Base-by-base conservation (phyloP, 2,797 vertebrate species). In the Ctenopoma kingsleyae region DNA sequence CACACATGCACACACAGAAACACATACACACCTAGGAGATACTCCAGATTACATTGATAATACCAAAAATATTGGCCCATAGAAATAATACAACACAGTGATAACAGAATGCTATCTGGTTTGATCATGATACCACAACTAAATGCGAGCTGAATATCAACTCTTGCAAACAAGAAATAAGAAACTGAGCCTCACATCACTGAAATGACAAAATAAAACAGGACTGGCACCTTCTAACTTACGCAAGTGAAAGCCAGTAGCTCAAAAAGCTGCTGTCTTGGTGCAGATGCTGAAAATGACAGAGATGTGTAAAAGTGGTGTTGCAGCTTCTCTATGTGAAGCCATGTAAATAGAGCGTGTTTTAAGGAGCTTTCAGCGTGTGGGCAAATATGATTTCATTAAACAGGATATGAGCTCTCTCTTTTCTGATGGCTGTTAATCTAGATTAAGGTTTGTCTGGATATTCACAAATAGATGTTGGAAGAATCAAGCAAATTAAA, bases 41-140 rank as follows among this genome's bases (percentile, higher is more conserved):
- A 91, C 91, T 89, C 83, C 81, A 93, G 93, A 94, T 94, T 89
- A 91, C 87, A 85, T 78, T 84, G 89, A 91, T 85, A 93, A 92
- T 87, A 91, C 77, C 59, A 82, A 92, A 94, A 93, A 93, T 92
- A 94, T 93, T 92, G 92, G 86, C 85, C 91, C 90, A 92, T 91
- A 91, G 91, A 94, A 94, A 94, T 93, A 94, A 94, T 92, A 93
- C 89, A 91, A 91, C 87, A 88, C 83, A 5, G 83, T 15, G 92
- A 93, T 93, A 93, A 92, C 63, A 22, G 78, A 62, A 41, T 53
- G 79, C 84, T 90, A 92, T 89, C 91, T 67, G 72, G 63, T 78
- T 41, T 75, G 69, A 92, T 93, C 88, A 32, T 83, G 86, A 92
- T 88, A 88, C 78, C 78, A 69, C 82, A 75, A 78, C 83, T 84